phyloP scores from a whole-genome alignment of 2,113 vertebrate genomes.

The Gulo gulo region DNA sequence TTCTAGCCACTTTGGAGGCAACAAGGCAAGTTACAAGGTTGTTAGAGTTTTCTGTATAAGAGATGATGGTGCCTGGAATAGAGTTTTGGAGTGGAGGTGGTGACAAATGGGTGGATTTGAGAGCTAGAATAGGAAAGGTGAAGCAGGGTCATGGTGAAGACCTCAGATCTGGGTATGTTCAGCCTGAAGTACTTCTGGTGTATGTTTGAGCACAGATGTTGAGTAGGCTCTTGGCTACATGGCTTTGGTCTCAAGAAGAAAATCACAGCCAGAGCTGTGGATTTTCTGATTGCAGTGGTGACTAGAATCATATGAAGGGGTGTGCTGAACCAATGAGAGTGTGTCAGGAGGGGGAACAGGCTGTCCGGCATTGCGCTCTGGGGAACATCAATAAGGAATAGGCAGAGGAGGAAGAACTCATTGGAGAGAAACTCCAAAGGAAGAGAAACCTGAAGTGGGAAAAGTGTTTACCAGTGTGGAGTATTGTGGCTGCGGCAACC shows the following conservation, averaged over 20 bases:
- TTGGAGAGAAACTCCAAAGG: neutral
- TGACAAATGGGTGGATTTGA: neutral
- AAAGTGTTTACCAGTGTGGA: neutral
- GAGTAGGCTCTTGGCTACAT: neutral
- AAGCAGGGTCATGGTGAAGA: neutral
- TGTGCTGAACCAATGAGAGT: neutral
- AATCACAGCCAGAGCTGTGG: neutral
- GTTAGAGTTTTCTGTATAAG: neutral
- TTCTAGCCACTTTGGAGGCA: neutral
- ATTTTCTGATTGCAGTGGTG: neutral
- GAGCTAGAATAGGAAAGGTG: neutral
- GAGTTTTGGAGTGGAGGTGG: neutral
- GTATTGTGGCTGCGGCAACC: accelerated
- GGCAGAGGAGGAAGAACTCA: neutral
- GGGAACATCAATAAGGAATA: neutral
- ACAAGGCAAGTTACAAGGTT: neutral
- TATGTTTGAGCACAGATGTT: neutral
- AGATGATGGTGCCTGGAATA: neutral
- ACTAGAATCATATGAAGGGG: neutral
- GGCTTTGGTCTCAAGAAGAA: neutral
- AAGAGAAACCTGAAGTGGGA: neutral
- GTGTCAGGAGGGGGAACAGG: neutral
- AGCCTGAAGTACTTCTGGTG: neutral
- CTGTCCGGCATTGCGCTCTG: too few relatives aligned
- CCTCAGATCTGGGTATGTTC: neutral